Evolutionary conservation across 2,888 invertebrate species (phyloP).

Genomic region (Apomyelois bistriatella): DNA sequence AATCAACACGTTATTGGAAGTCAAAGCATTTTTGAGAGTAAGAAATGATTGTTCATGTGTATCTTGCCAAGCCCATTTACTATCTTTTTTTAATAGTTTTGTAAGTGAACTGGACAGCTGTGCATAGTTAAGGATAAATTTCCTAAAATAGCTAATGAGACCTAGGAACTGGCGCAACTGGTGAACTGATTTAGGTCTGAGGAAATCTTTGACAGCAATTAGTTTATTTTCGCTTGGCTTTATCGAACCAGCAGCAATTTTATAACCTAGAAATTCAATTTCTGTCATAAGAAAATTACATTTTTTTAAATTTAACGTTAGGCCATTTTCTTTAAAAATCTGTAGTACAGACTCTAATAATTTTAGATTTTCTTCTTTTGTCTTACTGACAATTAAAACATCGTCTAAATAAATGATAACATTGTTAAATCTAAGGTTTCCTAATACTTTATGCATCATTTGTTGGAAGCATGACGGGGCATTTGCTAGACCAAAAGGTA

Average conservation of each 20-base stretch:
- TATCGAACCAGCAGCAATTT: slow-evolving; percentile 11
- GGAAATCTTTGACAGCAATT: slow-evolving; percentile 15
- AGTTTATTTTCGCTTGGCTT: slow-evolving; percentile 14
- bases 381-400: slow-evolving; percentile 25
- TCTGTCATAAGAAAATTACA: slow-evolving; percentile 11
- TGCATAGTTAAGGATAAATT: slow-evolving; percentile 29
- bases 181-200: slow-evolving; percentile 21
- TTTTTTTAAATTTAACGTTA: slow-evolving; percentile 20
- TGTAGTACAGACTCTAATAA: slow-evolving; percentile 17
- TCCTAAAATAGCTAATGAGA: slow-evolving; percentile 20
- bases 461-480: slow-evolving; percentile 22
- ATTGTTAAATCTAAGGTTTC: slow-evolving; percentile 9
- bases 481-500: slow-evolving; percentile 25
- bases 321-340: slow-evolving; percentile 13
- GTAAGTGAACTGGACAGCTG: slow-evolving; percentile 26
- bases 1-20: slow-evolving; percentile 17
- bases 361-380: slow-evolving; percentile 17
- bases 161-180: slow-evolving; percentile 34
- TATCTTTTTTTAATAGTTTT: slow-evolving; percentile 22
- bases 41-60: slow-evolving; percentile 13
- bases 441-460: slow-evolving; percentile 23
- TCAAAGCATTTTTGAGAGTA: slow-evolving; percentile 14
- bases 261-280: slow-evolving; percentile 19
- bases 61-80: slow-evolving; percentile 32
- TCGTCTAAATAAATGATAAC: slow-evolving; percentile 32